These are phyloP conservation scores for Junonia oenone DNA, from an alignment of 2,888 invertebrate genomes.

Conservation along the genomic window DNA sequence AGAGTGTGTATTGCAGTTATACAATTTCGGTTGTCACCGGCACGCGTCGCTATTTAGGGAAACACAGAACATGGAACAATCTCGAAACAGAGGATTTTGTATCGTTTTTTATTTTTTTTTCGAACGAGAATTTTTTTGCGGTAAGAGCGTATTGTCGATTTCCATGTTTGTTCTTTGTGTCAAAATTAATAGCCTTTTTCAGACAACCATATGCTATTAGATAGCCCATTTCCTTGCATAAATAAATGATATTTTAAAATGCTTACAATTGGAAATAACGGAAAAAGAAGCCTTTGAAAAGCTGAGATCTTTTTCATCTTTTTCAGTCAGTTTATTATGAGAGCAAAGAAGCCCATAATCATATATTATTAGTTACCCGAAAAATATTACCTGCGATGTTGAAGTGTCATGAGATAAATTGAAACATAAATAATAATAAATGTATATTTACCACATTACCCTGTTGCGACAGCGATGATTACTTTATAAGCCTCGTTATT, in stretches of 20 bases:
- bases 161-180: no score
- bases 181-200: no score
- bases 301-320: no score
- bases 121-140: background rate
- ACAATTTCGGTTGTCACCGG: conserved; percentile 18
- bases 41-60: conserved; percentile 31
- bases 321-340: no score
- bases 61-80: conserved; percentile 30
- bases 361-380: background rate
- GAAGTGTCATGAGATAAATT: background rate
- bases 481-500: no score
- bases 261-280: no score
- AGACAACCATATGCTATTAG: no score
- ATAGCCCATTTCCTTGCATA: no score
- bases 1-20: conserved; percentile 13
- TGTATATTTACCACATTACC: no score
- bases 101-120: background rate
- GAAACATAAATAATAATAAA: background rate
- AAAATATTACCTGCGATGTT: background rate
- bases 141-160: background rate
- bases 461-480: no score
- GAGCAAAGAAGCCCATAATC: background rate
- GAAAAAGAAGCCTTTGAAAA: no score
- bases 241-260: no score
- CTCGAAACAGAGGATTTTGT: conserved; percentile 2